Conservation (phyloP, 2,113 vertebrate genomes). For the Muscicapa adusta region DNA sequence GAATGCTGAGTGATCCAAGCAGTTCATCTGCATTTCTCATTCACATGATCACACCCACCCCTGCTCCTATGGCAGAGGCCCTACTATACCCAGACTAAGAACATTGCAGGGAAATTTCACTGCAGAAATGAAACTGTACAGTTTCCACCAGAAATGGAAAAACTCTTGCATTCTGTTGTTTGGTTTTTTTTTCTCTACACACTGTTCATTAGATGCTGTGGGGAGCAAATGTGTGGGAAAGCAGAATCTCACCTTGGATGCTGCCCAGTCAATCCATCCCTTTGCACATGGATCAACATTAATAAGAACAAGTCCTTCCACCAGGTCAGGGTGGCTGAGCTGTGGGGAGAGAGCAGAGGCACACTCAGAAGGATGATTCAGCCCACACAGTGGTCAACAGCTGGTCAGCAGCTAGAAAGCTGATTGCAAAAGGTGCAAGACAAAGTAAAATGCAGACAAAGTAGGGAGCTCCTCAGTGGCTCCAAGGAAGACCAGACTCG, state of each 20-base stretch:
- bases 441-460: background rate
- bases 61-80: background rate
- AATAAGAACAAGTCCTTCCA: constrained; percentile 92
- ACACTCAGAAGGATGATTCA: background rate
- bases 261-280: constrained; percentile 97
- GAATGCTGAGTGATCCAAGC: background rate
- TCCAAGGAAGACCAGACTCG: background rate
- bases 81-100: background rate
- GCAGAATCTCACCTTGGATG: constrained; percentile 84
- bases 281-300: constrained; percentile 95
- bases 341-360: constrained; percentile 55
- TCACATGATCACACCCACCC: background rate
- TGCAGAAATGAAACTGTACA: background rate
- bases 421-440: background rate
- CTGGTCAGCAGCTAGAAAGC: background rate
- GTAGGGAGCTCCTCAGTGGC: background rate
- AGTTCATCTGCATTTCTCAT: background rate
- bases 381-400: background rate
- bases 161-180: background rate
- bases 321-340: constrained; percentile 87
- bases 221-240: background rate
- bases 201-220: background rate
- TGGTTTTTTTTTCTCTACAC: background rate
- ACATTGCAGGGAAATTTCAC: background rate
- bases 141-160: background rate